phyloP scores from a whole-genome alignment of 2,797 vertebrate genomes.

The Thaleichthys pacificus region DNA sequence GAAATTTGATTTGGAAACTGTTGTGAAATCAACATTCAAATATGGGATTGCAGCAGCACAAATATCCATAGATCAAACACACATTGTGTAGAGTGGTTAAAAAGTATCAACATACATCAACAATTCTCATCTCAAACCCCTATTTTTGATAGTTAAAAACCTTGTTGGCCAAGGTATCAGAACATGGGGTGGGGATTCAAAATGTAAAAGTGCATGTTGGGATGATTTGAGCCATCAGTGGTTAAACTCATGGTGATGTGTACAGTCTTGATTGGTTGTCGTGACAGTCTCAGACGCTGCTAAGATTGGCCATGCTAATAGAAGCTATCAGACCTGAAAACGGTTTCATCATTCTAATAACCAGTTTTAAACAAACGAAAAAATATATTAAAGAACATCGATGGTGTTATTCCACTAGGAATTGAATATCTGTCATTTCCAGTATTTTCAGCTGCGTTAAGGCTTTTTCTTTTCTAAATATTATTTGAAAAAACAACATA shows the following conservation, averaged over 20 bases:
- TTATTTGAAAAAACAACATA: conserved; percentile 66
- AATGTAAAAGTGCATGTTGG: conserved; percentile 53
- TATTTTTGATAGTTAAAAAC: too few species aligned
- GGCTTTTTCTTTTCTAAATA: conserved; percentile 67
- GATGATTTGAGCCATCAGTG: conserved; percentile 21
- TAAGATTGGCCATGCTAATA: conserved; percentile 32
- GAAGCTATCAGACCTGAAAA: conserved; percentile 47
- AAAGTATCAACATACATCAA: background rate
- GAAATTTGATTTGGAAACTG: conserved; percentile 16
- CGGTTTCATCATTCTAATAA: conserved; percentile 63
- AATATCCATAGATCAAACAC: background rate
- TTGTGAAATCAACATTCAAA: conserved; percentile 1
- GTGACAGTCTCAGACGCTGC: conserved; percentile 18
- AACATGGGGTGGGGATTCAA: conserved; percentile 10
- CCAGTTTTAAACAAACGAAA: conserved; percentile 50
- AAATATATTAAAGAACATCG: conserved; percentile 69
- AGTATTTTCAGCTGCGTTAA: conserved; percentile 74
- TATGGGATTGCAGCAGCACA: background rate
- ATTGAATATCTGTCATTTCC: conserved; percentile 55
- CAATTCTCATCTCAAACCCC: background rate
- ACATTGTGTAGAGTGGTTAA: too few species aligned
- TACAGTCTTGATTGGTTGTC: conserved; percentile 14
- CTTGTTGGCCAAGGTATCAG: background rate
- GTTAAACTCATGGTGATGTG: conserved; percentile 3
- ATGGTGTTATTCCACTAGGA: conserved; percentile 56